These are phyloP conservation scores for Diprion similis DNA, from an alignment of 1,140 invertebrate species.

Conservation along the genomic window DNA sequence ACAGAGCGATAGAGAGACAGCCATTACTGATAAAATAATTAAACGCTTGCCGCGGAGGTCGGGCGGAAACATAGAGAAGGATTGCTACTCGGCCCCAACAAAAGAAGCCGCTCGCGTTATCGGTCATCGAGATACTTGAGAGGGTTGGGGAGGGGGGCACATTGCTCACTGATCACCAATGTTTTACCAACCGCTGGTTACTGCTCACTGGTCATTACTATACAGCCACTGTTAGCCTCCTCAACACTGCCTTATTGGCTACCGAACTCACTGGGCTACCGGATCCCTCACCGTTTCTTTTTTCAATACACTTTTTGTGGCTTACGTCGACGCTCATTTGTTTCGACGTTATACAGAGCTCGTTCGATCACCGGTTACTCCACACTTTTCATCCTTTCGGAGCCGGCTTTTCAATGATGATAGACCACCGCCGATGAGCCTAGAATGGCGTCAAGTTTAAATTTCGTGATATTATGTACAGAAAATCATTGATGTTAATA, in stretches of 20 bases:
- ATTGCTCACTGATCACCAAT: slow-evolving; percentile 2
- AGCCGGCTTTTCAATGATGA: not conserved
- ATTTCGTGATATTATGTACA: too few relatives aligned
- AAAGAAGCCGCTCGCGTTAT: slow-evolving; percentile 9
- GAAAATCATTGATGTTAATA: too few relatives aligned
- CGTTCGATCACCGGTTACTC: not conserved
- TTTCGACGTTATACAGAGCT: not conserved
- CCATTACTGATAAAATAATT: slow-evolving; percentile 14
- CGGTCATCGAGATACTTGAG: slow-evolving; percentile 6
- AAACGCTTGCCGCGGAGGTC: slow-evolving; percentile 1
- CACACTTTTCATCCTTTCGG: not conserved
- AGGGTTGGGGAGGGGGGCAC: not conserved
- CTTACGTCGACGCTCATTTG: slow-evolving; percentile 12
- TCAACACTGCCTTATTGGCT: slow-evolving; percentile 3
- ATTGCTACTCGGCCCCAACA: not conserved
- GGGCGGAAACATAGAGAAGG: not conserved
- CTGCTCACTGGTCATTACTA: slow-evolving; percentile 5
- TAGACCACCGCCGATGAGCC: not conserved
- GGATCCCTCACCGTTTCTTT: not conserved
- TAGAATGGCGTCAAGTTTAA: not conserved
- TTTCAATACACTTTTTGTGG: not conserved
- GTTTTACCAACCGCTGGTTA: not conserved
- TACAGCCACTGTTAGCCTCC: not conserved
- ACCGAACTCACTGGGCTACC: not conserved
- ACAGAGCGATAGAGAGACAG: not conserved